A percentile compares a stretch with the other conserved stretches of the same genome.
phyloP scores from a whole-genome alignment of 2,797 vertebrate species.

The Zonotrichia albicollis region DNA sequence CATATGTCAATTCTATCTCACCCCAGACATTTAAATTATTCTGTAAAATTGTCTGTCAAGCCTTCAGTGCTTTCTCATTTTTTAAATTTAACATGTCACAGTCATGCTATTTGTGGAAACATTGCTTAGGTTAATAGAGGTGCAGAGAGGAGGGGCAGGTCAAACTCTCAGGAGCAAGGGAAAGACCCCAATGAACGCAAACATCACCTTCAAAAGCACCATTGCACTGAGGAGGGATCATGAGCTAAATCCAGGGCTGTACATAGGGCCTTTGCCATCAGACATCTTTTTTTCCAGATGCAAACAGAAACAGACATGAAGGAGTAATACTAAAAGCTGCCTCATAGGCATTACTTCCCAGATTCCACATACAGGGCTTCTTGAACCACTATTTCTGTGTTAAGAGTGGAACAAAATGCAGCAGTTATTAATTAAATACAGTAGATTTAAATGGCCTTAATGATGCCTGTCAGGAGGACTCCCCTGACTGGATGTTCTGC shows the following conservation, averaged over 20 bases:
- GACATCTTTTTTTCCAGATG: not conserved
- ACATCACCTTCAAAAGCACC: not conserved
- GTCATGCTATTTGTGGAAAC: not conserved
- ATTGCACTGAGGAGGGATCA: not conserved
- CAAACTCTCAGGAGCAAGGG: not conserved
- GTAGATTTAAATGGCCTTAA: not conserved
- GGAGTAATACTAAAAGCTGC: not conserved
- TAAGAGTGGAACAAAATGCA: not conserved
- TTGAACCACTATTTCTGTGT: not conserved
- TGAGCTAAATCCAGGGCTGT: not conserved
- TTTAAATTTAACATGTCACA: not conserved
- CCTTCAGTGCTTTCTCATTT: not conserved
- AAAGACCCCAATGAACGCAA: not conserved
- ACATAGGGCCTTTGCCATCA: not conserved
- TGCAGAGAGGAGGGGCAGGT: not conserved
- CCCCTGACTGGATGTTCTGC: not conserved
- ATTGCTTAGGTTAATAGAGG: not conserved
- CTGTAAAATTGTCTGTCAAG: conserved; percentile 9
- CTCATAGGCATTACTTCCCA: not conserved
- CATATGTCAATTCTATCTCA: not conserved
- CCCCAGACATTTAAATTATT: not conserved
- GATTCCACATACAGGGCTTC: not conserved
- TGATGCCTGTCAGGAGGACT: not conserved
- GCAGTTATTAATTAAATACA: not conserved
- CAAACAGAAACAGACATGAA: not conserved